These are phyloP conservation scores for Brotula barbata DNA, from an alignment of 2,797 vertebrate species.

Conservation along the genomic window DNA sequence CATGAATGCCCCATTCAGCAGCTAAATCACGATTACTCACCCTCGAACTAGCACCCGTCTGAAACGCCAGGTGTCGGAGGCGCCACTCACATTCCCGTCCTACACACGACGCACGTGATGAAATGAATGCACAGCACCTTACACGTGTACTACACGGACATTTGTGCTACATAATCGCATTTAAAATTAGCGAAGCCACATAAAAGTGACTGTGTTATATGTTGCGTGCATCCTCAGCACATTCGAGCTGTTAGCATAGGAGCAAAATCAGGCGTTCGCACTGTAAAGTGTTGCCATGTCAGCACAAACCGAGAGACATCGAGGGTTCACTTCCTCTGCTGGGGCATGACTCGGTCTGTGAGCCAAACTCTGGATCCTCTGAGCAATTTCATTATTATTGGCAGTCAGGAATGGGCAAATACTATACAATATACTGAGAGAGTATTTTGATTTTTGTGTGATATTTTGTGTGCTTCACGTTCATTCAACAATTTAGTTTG, in stretches of 20 bases:
- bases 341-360: no score
- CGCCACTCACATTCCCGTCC: constrained; percentile 8
- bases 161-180: constrained; percentile 42
- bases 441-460: no score
- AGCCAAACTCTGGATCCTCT: background rate
- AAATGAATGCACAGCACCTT: constrained; percentile 42
- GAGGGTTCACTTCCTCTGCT: background rate
- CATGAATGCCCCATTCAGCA: constrained; percentile 35
- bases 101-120: constrained; percentile 14
- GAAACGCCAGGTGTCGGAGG: constrained; percentile 15
- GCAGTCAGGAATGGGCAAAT: background rate
- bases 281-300: constrained; percentile 8
- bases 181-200: constrained; percentile 34
- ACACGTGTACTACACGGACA: constrained; percentile 8
- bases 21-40: constrained; percentile 27
- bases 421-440: constrained; percentile 3
- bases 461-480: no score
- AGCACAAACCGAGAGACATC: constrained; percentile 1
- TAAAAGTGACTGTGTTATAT: constrained; percentile 7
- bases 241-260: background rate
- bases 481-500: no score
- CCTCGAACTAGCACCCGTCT: background rate
- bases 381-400: background rate
- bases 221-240: constrained; percentile 17
- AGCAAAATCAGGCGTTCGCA: background rate